phyloP scores from a whole-genome alignment of 2,888 invertebrate genomes.

The Exephanes ischioxanthus region DNA sequence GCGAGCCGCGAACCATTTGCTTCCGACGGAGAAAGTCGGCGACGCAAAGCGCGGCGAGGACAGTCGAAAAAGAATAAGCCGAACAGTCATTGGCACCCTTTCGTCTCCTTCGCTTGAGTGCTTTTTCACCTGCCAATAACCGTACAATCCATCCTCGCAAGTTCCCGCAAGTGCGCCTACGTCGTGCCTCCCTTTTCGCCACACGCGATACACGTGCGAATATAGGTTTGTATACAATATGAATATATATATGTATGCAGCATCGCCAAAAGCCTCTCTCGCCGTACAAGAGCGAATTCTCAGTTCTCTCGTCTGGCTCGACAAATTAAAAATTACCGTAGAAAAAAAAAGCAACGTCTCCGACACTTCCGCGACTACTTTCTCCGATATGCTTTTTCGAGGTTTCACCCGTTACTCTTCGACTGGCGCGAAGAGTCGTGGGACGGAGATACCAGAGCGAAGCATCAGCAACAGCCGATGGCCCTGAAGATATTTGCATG shows the following conservation, averaged over 20 bases:
- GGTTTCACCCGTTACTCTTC: too few species aligned
- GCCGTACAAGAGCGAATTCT: background rate
- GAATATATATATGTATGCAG: too few species aligned
- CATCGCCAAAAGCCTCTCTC: background rate
- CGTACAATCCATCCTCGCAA: background rate
- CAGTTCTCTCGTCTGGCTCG: too few species aligned
- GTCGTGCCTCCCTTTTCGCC: constrained; percentile 12
- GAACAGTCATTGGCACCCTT: background rate
- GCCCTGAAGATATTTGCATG: too few species aligned
- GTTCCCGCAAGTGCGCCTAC: background rate
- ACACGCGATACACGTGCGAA: constrained; percentile 19
- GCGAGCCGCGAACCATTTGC: constrained; percentile 75
- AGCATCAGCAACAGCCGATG: too few species aligned
- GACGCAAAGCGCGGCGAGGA: constrained; percentile 51
- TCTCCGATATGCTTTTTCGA: too few species aligned
- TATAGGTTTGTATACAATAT: background rate
- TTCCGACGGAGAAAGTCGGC: constrained; percentile 75
- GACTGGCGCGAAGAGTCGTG: too few species aligned
- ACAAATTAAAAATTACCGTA: background rate
- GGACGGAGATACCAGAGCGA: too few species aligned
- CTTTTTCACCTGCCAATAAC: constrained; percentile 13
- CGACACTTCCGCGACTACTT: too few species aligned
- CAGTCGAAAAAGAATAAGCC: background rate
- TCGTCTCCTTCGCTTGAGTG: background rate
- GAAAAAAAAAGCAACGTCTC: background rate